Evolutionary conservation across 2,888 invertebrate species (phyloP), one percentile per base, ranked within the genome.

Genomic region (Aromia moschata): DNA sequence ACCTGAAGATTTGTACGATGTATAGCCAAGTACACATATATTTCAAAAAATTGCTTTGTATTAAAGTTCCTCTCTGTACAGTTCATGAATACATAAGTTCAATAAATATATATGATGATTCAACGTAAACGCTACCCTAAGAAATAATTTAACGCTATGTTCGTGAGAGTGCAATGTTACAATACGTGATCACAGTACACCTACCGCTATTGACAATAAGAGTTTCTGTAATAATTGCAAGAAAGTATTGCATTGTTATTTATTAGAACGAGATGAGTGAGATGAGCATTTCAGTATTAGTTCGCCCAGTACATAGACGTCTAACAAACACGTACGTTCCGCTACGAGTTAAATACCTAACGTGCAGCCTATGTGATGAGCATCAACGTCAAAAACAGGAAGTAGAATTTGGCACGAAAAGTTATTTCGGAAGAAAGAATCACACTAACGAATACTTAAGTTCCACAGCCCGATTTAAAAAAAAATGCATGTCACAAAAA

Each of bases 181-280:
- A 67, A 69, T 68, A 74, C 61, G 75, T 76, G 75, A 78, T 78
- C 78, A 78, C 78, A 78, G 77, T 74, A 72, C 76, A 73, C 56
- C 71, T 70, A 72, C 67, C 67, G 70, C 69, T 70, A 69, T 67
- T 68, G 67, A 71, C 70, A 71, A 65, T 58, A 54, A 64, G 36
- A n/a, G 56, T 54, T 58, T 52, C 47, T 53, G 60, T 38, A 62
- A 62, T 63, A 65, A 60, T 60, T 62, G 64, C 61, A 67, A 69
- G n/a, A n/a, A 58, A 60, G 64, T 70, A 71, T 70, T 69, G 70
- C 69, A 66, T 68, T 54, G 55, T 45, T 55, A 57, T 54, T 63
- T 56, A 64, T 64, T 62, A 60, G 55, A 56, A 64, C 58, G 2
- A 67, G 54, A 63, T 56, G 74, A 74, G 75, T 74, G 75, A 75